Evolutionary conservation across 2,888 invertebrate genomes (phyloP).

Genomic region (Volucella inanis): DNA sequence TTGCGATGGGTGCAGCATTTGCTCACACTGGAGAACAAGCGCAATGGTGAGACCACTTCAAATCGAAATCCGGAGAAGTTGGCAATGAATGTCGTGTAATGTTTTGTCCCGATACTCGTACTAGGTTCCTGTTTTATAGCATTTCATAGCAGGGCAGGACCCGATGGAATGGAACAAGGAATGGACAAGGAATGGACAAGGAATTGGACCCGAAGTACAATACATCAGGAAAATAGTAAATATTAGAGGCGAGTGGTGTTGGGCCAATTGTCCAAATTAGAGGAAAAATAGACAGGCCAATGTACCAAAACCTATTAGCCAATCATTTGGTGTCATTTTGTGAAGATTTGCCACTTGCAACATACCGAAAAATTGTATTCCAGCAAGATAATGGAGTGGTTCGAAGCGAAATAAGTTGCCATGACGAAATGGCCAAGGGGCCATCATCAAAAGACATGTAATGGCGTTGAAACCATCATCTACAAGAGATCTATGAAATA

Average conservation of each 20-base stretch:
- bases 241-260: background rate
- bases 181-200: too few relatives aligned
- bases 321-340: background rate
- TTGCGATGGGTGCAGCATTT: too few relatives aligned
- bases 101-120: too few relatives aligned
- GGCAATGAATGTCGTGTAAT: too few relatives aligned
- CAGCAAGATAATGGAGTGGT: constrained; percentile 10
- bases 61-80: too few relatives aligned
- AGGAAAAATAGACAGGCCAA: background rate
- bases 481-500: too few relatives aligned
- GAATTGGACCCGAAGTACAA: background rate
- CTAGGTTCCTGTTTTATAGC: too few relatives aligned
- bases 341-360: background rate
- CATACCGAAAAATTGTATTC: background rate
- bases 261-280: background rate
- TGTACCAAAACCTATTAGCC: too few relatives aligned
- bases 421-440: background rate
- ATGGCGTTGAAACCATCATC: constrained; percentile 10
- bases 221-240: background rate
- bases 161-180: too few relatives aligned
- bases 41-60: too few relatives aligned
- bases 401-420: background rate
- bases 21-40: too few relatives aligned
- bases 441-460: background rate
- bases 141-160: too few relatives aligned